A percentile compares a stretch with the other conserved stretches of the same genome.
phyloP scores from a whole-genome alignment of 2,888 invertebrate species.

The Lobophora halterata region DNA sequence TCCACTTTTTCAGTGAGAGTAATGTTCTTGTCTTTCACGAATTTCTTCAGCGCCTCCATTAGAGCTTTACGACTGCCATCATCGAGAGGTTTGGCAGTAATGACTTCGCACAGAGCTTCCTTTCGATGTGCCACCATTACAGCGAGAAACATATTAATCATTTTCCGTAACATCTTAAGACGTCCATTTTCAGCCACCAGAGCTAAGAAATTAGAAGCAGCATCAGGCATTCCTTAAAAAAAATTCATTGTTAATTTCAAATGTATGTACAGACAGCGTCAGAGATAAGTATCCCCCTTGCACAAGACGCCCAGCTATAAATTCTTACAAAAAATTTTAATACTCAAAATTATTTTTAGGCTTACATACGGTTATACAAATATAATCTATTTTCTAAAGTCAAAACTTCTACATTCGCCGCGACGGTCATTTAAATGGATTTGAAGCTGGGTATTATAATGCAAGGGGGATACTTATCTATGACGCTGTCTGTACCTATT shows the following conservation, averaged over 20 bases:
- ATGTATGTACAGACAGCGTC: no score
- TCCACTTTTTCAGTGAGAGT: constrained; percentile 60
- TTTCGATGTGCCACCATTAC: constrained; percentile 69
- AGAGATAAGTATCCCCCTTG: no score
- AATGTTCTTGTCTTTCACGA: constrained; percentile 57
- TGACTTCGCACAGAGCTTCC: constrained; percentile 64
- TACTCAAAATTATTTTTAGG: no score
- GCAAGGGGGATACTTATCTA: no score
- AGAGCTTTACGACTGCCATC: constrained; percentile 40
- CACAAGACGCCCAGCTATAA: no score
- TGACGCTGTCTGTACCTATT: no score
- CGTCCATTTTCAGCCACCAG: constrained; percentile 67
- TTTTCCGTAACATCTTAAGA: constrained; percentile 52
- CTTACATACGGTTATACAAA: no score
- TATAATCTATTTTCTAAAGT: no score
- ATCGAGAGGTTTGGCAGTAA: constrained; percentile 62
- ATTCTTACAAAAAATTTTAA: no score
- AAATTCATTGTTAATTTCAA: constrained; percentile 1
- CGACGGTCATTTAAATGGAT: no score
- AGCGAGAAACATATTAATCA: constrained; percentile 53
- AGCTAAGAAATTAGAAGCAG: constrained; percentile 55
- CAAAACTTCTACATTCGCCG: no score
- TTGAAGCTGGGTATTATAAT: no score
- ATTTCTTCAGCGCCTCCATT: constrained; percentile 50
- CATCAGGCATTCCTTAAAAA: constrained; percentile 51